Evolutionary conservation across 2,888 invertebrate genomes (phyloP).

Genomic region (Cerastis leucographa): DNA sequence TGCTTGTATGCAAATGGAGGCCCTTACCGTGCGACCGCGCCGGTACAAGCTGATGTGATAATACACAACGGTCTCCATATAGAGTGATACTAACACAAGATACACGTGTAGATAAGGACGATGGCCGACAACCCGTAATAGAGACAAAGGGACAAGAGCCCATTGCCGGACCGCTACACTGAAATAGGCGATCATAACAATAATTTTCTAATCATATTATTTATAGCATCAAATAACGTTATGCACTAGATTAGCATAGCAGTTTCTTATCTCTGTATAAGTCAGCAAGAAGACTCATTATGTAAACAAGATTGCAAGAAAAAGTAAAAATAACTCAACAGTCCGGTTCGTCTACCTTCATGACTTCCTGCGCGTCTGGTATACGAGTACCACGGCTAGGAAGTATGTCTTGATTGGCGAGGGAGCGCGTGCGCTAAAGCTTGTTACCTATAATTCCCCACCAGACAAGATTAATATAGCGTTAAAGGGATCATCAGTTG

Average conservation of each 20-base stretch:
- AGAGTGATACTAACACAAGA: constrained; percentile 87
- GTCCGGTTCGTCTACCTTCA: constrained; percentile 77
- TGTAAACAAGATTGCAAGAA: constrained; percentile 77
- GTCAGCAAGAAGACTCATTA: constrained; percentile 75
- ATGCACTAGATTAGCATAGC: constrained; percentile 66
- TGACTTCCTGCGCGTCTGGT: constrained; percentile 76
- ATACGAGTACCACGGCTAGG: constrained; percentile 60
- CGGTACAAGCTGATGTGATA: constrained; percentile 87
- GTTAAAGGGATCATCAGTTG: constrained; percentile 72
- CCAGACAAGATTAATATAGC: constrained; percentile 75
- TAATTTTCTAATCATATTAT: constrained; percentile 72
- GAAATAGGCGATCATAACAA: constrained; percentile 71
- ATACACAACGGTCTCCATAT: constrained; percentile 87
- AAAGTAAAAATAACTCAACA: constrained; percentile 76
- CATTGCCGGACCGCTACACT: constrained; percentile 71
- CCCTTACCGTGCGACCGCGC: constrained; percentile 87
- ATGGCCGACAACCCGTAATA: constrained; percentile 83
- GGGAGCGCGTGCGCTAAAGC: constrained; percentile 74
- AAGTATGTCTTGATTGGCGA: constrained; percentile 75
- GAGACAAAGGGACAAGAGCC: constrained; percentile 86
- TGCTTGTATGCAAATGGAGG: constrained; percentile 89
- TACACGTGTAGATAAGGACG: constrained; percentile 88
- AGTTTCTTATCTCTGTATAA: constrained; percentile 72
- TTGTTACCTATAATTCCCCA: constrained; percentile 75
- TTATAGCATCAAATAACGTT: constrained; percentile 68